Evolutionary conservation across 53 echinoderm and acorn worm genomes (phyloP).

Genomic region (Holothuria leucospilota): DNA sequence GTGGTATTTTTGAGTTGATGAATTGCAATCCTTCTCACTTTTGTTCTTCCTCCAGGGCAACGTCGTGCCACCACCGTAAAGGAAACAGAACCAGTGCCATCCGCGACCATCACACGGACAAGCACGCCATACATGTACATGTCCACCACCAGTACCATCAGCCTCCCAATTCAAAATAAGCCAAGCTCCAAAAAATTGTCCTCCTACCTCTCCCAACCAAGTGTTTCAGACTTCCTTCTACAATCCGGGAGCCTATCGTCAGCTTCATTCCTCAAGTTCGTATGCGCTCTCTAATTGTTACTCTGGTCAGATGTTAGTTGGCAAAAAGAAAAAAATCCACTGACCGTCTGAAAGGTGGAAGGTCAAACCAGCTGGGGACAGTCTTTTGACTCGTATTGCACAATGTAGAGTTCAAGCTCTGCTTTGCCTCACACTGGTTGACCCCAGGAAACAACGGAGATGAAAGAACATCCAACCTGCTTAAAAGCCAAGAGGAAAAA

Average conservation of each 20-base stretch:
- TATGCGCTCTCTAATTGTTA: background rate
- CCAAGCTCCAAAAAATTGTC: background rate
- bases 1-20: too few relatives aligned
- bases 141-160: slow-evolving; percentile 37
- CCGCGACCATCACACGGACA: slow-evolving; percentile 12
- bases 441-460: background rate
- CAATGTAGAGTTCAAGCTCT: slow-evolving; percentile 37
- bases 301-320: background rate
- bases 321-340: background rate
- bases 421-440: background rate
- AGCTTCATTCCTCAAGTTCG: background rate
- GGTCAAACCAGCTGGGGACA: background rate
- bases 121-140: slow-evolving; percentile 48
- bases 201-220: background rate
- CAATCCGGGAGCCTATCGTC: background rate
- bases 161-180: background rate
- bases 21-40: too few relatives aligned
- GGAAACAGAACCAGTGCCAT: background rate
- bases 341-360: background rate
- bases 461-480: background rate
- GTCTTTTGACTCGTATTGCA: slow-evolving; percentile 14
- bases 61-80: slow-evolving; percentile 7
- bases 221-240: background rate
- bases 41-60: background rate
- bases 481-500: background rate